phyloP scores from a whole-genome alignment of 64 coral and sea anemone genomes.

The Orbicella faveolata region DNA sequence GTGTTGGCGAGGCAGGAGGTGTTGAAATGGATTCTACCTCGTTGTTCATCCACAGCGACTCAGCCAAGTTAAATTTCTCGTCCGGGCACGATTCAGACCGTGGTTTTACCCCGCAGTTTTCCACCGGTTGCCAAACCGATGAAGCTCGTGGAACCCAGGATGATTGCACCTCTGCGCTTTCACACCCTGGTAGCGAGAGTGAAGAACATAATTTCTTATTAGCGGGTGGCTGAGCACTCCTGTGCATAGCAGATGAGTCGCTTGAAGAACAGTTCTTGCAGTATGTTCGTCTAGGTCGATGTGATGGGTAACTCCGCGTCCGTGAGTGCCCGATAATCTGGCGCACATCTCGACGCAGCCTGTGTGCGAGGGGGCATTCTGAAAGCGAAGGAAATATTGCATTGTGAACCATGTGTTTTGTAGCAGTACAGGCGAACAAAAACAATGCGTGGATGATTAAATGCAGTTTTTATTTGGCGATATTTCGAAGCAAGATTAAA shows the following conservation, averaged over 20 bases:
- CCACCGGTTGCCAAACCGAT: constrained; percentile 80
- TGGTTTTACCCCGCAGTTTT: constrained; percentile 42
- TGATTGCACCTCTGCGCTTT: constrained; percentile 36
- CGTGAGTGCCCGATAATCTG: constrained; percentile 59
- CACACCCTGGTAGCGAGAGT: constrained; percentile 67
- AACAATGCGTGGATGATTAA: constrained; percentile 65
- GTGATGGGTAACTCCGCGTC: constrained; percentile 85
- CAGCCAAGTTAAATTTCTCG: constrained; percentile 14
- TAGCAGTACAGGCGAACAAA: constrained; percentile 68
- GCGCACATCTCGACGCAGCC: constrained; percentile 45
- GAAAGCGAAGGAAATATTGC: constrained; percentile 58
- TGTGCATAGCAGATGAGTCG: constrained; percentile 46
- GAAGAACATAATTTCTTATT: constrained; percentile 89
- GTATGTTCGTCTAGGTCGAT: constrained; percentile 56
- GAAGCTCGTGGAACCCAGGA: constrained; percentile 86
- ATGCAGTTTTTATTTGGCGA: constrained; percentile 75
- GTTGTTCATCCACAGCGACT: constrained; percentile 19
- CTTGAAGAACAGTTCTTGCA: constrained; percentile 40
- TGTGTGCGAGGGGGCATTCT: constrained; percentile 57
- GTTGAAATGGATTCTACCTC: constrained; percentile 69
- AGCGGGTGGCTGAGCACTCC: constrained; percentile 48
- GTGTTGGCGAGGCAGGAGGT: constrained; percentile 86
- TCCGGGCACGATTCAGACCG: constrained; percentile 65
- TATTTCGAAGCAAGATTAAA: constrained; percentile 56
- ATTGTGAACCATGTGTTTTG: constrained; percentile 86